These are phyloP conservation scores for Agapornis canus DNA, from an alignment of 2,797 vertebrate genomes.

Conservation along the genomic window DNA sequence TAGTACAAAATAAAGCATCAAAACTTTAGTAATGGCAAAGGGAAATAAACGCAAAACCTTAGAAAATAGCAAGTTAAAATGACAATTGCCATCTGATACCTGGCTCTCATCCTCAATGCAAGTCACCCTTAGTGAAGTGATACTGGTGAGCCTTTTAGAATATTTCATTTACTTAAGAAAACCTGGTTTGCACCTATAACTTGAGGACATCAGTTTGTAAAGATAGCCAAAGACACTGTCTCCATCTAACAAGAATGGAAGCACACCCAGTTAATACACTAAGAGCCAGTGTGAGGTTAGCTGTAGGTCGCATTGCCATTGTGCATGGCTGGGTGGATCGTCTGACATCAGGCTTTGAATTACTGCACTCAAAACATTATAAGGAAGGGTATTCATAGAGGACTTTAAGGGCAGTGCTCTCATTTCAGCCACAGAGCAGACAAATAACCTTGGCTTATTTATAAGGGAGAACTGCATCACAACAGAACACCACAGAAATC, in stretches of 20 bases:
- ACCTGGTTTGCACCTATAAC: neutral
- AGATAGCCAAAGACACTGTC: neutral
- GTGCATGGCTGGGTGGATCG: accelerated
- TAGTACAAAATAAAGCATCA: neutral
- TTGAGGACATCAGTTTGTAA: neutral
- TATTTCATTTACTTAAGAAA: neutral
- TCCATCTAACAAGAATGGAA: neutral
- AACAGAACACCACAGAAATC: neutral
- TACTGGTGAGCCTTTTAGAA: neutral
- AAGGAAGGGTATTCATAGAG: neutral
- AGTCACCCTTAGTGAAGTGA: neutral
- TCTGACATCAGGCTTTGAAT: neutral
- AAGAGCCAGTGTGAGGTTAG: neutral
- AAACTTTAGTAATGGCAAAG: neutral
- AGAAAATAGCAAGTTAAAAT: neutral
- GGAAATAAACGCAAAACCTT: neutral
- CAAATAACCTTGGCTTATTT: neutral
- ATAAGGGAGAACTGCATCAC: neutral
- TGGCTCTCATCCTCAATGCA: neutral
- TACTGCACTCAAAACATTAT: neutral
- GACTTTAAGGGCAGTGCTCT: neutral
- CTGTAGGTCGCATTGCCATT: accelerated
- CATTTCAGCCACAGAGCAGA: neutral
- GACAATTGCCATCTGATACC: neutral
- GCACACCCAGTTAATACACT: neutral